These are phyloP conservation scores for Notodonta ziczac DNA, from an alignment of 2,888 invertebrate species.

Conservation along the genomic window DNA sequence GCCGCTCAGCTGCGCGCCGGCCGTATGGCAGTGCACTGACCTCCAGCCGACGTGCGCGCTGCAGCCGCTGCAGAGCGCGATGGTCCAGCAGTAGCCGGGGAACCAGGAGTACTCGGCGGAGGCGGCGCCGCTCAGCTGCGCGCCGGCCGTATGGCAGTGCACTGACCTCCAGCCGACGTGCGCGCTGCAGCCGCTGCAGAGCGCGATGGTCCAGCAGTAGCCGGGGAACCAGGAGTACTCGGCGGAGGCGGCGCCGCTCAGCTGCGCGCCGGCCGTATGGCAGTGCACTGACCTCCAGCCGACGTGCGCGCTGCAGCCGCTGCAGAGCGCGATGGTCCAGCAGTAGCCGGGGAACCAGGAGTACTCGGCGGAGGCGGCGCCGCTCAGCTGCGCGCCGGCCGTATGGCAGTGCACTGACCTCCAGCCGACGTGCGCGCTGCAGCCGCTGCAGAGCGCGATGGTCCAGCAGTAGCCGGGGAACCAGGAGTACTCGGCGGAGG, in stretches of 20 bases:
- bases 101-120: constrained; percentile 77
- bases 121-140: constrained; percentile 52
- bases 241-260: constrained; percentile 54
- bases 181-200: constrained; percentile 59
- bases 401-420: constrained; percentile 39
- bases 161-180: constrained; percentile 71
- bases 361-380: constrained; percentile 64
- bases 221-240: constrained; percentile 82
- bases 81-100: constrained; percentile 78
- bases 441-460: constrained; percentile 60
- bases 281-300: constrained; percentile 62
- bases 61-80: constrained; percentile 64
- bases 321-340: constrained; percentile 70
- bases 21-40: constrained; percentile 30
- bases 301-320: constrained; percentile 62
- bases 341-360: constrained; percentile 81
- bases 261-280: constrained; percentile 46
- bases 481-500: constrained; percentile 74
- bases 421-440: constrained; percentile 74
- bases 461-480: constrained; percentile 81
- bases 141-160: constrained; percentile 41
- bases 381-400: constrained; percentile 48
- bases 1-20: constrained; percentile 53
- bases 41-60: constrained; percentile 71
- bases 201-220: constrained; percentile 71